Conservation (phyloP, 2,113 vertebrate genomes). For the Probosciger aterrimus region DNA sequence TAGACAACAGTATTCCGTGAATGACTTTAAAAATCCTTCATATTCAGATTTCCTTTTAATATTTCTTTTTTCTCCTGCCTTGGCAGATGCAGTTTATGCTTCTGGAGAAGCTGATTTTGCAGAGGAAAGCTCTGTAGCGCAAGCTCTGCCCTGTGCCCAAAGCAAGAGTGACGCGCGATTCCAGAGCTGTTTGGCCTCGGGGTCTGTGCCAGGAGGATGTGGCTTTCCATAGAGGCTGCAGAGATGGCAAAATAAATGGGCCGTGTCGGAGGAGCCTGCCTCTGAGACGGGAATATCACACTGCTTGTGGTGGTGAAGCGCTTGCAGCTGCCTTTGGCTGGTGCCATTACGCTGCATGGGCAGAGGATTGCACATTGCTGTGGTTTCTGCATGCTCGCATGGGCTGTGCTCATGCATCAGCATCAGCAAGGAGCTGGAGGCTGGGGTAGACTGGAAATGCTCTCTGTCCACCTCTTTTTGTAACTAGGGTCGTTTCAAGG, state of each 20-base stretch:
- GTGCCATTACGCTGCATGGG: not conserved
- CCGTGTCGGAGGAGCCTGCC: not conserved
- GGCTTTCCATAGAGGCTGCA: not conserved
- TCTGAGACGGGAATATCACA: not conserved
- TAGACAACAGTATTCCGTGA: fast-evolving
- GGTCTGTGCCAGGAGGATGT: not conserved
- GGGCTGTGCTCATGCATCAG: fast-evolving
- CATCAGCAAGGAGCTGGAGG: not conserved
- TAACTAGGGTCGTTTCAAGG: not conserved
- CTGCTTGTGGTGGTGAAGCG: not conserved
- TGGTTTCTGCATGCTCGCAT: fast-evolving
- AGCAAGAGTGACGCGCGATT: not conserved
- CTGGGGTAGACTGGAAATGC: not conserved
- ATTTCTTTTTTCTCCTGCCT: not conserved
- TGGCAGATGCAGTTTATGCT: not conserved
- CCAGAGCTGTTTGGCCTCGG: not conserved
- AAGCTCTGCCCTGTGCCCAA: not conserved
- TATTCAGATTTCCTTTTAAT: not conserved
- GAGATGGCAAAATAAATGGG: not conserved
- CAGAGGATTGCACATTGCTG: not conserved
- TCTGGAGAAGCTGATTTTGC: not conserved
- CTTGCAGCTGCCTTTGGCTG: not conserved
- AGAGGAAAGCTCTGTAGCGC: not conserved
- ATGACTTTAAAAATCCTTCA: not conserved
- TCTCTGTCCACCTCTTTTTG: not conserved